A percentile compares a stretch with the other conserved stretches of the same genome.
These are phyloP conservation scores for Drosophila hydei DNA, from an alignment of 1,140 invertebrate genomes.

Conservation along the genomic window DNA sequence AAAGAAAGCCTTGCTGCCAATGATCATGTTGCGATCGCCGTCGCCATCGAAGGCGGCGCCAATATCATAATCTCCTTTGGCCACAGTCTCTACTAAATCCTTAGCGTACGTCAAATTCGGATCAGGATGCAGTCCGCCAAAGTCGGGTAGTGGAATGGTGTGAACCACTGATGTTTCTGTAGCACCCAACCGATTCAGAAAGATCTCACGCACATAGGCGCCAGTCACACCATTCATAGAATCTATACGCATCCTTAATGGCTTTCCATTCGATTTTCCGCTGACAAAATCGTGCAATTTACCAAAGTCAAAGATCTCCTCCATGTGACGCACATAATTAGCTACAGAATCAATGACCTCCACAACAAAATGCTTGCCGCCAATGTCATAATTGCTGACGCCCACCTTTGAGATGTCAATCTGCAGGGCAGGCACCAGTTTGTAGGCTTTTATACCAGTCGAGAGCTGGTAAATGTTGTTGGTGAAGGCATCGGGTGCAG, in stretches of 20 bases:
- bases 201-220: constrained; percentile 96
- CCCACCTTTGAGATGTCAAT: constrained; percentile 91
- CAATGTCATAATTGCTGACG: constrained; percentile 86
- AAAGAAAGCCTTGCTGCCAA: constrained; percentile 98
- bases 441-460: constrained; percentile 91
- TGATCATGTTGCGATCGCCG: constrained; percentile 98
- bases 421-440: constrained; percentile 90
- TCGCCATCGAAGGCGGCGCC: constrained; percentile 99
- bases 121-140: constrained; percentile 98
- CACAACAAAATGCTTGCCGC: constrained; percentile 91
- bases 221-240: constrained; percentile 99
- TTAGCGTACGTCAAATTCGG: constrained; percentile 94
- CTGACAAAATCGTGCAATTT: constrained; percentile 91
- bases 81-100: constrained; percentile 86
- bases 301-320: constrained; percentile 98
- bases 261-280: constrained; percentile 87
- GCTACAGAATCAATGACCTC: constrained; percentile 96
- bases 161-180: constrained; percentile 89
- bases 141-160: constrained; percentile 93
- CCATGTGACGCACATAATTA: constrained; percentile 97
- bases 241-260: constrained; percentile 95
- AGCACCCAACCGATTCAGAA: constrained; percentile 93
- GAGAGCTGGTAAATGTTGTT: constrained; percentile 94
- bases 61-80: constrained; percentile 93
- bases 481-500: constrained; percentile 96